Evolutionary conservation across 1,140 invertebrate genomes (phyloP).

Genomic region (Parapsyche elsis): DNA sequence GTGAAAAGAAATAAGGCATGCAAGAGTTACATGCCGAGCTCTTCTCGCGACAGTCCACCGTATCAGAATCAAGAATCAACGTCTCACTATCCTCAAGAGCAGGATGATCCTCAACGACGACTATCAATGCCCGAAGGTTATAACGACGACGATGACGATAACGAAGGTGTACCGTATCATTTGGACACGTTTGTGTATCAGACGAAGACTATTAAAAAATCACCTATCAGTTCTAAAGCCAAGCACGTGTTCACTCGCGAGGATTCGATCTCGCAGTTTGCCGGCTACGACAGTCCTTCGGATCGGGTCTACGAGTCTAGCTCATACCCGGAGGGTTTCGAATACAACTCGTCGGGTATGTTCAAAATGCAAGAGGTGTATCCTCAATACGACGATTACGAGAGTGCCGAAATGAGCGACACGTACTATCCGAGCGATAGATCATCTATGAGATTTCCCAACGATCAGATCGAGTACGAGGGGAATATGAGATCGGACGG

Average conservation of each 20-base stretch:
- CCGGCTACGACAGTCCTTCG: conserved; percentile 63
- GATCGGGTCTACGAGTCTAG: conserved; percentile 64
- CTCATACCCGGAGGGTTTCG: conserved; percentile 65
- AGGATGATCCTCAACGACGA: conserved; percentile 58
- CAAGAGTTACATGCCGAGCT: conserved; percentile 44
- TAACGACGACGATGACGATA: conserved; percentile 57
- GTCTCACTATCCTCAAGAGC: conserved; percentile 45
- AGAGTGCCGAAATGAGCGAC: conserved; percentile 43
- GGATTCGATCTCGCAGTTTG: conserved; percentile 62
- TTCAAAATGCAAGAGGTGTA: conserved; percentile 67
- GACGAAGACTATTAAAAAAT: conserved; percentile 66
- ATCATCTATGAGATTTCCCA: not conserved
- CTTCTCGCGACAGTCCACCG: conserved; percentile 42
- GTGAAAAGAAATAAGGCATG: conserved; percentile 44
- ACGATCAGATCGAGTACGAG: conserved; percentile 4
- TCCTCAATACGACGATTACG: conserved; percentile 65
- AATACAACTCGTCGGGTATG: conserved; percentile 61
- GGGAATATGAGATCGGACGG: conserved; percentile 12
- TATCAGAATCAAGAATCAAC: conserved; percentile 45
- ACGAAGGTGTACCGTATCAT: conserved; percentile 58
- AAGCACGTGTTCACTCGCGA: conserved; percentile 64
- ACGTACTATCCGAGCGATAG: conserved; percentile 39
- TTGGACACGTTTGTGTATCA: conserved; percentile 67
- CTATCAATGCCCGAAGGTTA: conserved; percentile 35
- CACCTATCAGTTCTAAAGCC: conserved; percentile 63